Evolutionary conservation across 1,140 invertebrate species (phyloP), one percentile per base, ranked within the genome.

Genomic region (Hetaerina americana): DNA sequence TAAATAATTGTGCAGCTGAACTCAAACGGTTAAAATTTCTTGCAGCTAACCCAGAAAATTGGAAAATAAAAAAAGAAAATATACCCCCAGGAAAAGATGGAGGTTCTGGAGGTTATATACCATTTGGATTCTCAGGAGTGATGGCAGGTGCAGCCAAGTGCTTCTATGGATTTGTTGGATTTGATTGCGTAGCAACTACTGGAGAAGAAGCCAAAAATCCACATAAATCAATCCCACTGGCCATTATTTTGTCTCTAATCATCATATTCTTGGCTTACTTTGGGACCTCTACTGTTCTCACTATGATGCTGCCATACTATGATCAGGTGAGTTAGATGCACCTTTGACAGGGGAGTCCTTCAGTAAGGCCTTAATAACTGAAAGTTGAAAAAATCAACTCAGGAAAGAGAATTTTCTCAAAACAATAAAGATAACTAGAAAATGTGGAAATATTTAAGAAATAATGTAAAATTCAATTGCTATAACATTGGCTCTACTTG

Each of bases 241-340:
- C 92, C 24, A 95, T 97, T 71, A 88, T 95, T 12, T 82, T 89
- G 0, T 95, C 93, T 0, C 82, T 97, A 27, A 81, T 89, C 0
- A 86, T 93, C 28, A 89, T 95, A 29, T 96, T 94, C 78, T 75
- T 95, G 10, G 90, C 93, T 0, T 97, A 97, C 79, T 95, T 92
- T 82, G 90, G 92, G 0, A 89, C 97, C 0, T 93, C 93, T 0
- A 86, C 88, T 0, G 89, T 97, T 1, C 81, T 97, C 0, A 97
- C 95, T 0, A 87, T 96, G 75, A 93, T 95, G 84, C 77, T 92
- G 75, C 95, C 96, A 0, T 98, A 97, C 77, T 97, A 92, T 77
- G 82, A 89, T 66, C 88, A 90, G 81, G 88, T 90, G 67, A 70
- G 75, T 28, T 57, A 25, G 25, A 26, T 5, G n/a, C n/a, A n/a